These are phyloP conservation scores for Urocynchramus pylzowi DNA, from an alignment of 2,113 vertebrate species.

Conservation along the genomic window DNA sequence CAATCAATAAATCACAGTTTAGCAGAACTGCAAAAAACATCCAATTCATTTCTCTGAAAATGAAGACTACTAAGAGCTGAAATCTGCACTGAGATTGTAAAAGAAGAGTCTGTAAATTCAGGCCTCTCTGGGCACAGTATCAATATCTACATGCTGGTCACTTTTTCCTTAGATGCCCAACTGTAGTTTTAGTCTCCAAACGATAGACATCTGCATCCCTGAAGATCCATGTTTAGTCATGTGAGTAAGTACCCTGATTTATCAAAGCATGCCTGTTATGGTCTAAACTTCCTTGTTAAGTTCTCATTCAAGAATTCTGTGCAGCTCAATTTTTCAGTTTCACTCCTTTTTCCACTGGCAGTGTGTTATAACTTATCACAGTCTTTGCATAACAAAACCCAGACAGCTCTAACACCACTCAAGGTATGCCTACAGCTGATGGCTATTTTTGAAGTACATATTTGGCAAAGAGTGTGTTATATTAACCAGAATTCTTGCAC, in stretches of 20 bases:
- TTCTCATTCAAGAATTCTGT: conserved; percentile 5
- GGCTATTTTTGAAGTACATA: conserved; percentile 30
- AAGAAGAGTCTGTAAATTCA: background rate
- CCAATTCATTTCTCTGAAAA: background rate
- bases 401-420: background rate
- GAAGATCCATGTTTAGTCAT: conserved; percentile 1
- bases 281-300: background rate
- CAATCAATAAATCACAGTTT: background rate
- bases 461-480: conserved; percentile 16
- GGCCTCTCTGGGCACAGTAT: background rate
- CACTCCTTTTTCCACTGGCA: background rate
- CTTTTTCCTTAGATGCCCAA: background rate
- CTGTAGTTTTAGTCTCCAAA: background rate
- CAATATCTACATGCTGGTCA: background rate
- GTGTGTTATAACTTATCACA: background rate
- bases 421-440: conserved; percentile 7
- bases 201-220: background rate
- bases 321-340: background rate
- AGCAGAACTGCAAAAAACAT: background rate
- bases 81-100: background rate
- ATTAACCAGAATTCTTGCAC: background rate
- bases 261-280: background rate
- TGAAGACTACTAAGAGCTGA: background rate
- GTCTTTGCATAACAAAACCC: background rate
- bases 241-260: background rate